Conservation (phyloP, 2,797 vertebrate species). For the Poeciliopsis turneri region DNA sequence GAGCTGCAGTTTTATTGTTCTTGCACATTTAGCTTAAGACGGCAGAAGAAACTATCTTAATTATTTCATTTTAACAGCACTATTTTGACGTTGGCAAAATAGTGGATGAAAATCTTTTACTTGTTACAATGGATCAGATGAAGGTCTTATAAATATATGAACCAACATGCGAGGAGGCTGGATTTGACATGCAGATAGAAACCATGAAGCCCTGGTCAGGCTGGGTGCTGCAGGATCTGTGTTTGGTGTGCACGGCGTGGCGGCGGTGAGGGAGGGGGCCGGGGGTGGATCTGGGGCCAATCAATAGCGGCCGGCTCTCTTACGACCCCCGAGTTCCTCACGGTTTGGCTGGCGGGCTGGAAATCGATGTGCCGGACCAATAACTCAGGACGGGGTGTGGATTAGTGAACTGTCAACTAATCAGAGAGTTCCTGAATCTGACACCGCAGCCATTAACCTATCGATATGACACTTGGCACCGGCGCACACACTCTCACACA, state of each 20-base stretch:
- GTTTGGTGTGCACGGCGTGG: constrained; percentile 26
- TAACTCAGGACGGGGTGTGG: constrained; percentile 82
- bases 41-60: neutral
- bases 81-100: neutral
- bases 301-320: constrained; percentile 79
- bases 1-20: neutral
- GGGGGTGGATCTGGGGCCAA: constrained; percentile 81
- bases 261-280: constrained; percentile 50
- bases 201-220: constrained; percentile 11
- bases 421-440: constrained; percentile 92
- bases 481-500: constrained; percentile 56
- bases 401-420: constrained; percentile 95
- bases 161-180: neutral
- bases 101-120: neutral
- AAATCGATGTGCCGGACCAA: constrained; percentile 84
- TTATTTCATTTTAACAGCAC: neutral
- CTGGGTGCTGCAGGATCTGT: constrained; percentile 26
- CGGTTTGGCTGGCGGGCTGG: constrained; percentile 70
- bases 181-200: constrained; percentile 6
- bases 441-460: constrained; percentile 92
- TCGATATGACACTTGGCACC: constrained; percentile 84
- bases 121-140: neutral
- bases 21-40: neutral
- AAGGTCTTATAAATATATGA: neutral
- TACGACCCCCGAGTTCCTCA: constrained; percentile 72